A percentile compares a stretch with the other conserved stretches of the same genome.
Evolutionary conservation across 1,140 invertebrate genomes (phyloP).

Genomic region (Goniozus legneri): DNA sequence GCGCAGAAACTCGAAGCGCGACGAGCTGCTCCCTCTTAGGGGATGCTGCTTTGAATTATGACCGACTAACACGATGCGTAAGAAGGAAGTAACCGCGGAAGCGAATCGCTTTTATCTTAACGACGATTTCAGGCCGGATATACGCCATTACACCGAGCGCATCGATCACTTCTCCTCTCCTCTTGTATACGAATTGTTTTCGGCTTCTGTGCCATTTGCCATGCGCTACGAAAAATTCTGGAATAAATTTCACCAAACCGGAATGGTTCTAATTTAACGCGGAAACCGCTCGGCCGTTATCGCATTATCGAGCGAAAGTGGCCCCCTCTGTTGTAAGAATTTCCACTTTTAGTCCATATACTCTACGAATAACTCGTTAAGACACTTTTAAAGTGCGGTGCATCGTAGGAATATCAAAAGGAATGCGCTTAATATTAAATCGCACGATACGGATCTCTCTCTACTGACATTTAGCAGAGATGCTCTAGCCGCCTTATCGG

Average conservation of each 20-base stretch:
- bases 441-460: conserved; percentile 32
- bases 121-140: conserved; percentile 12
- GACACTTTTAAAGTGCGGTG: conserved; percentile 12
- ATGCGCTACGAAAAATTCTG: no score
- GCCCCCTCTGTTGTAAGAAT: no score
- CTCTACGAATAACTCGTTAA: conserved; percentile 31
- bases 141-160: conserved; percentile 24
- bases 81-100: conserved; percentile 5
- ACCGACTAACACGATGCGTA: conserved; percentile 17
- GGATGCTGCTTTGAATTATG: conserved; percentile 18
- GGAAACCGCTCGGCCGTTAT: no score
- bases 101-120: conserved; percentile 24
- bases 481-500: conserved; percentile 34
- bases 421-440: conserved; percentile 43
- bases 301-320: no score
- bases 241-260: no score
- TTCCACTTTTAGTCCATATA: no score
- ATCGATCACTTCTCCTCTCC: conserved; percentile 26
- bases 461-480: conserved; percentile 27
- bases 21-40: conserved; percentile 10
- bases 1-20: conserved; percentile 14
- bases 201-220: conserved; percentile 14
- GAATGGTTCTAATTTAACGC: no score
- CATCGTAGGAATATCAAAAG: conserved; percentile 35
- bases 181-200: conserved; percentile 31